Evolutionary conservation across 2,113 vertebrate genomes (phyloP), one percentile per base, ranked within the genome.

Genomic region (Oreochromis aureus): DNA sequence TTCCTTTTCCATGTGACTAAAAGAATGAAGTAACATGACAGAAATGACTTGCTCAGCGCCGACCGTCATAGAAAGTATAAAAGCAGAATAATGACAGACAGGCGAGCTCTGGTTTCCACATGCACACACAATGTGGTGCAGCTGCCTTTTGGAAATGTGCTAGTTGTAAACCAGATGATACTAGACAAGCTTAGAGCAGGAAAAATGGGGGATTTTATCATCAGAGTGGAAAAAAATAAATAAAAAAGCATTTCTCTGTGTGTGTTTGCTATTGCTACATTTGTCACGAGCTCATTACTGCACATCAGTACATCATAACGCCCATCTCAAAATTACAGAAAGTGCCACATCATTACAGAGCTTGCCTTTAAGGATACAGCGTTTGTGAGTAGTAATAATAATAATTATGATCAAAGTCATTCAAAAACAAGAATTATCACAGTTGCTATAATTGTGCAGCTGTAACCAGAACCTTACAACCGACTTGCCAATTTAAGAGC

Each of bases 61-160:
- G 51, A 58, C 66, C 81, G 6, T 80, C 39, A 61, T 32, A 87
- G 82, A 83, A 86, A 87, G 80, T 58, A 36, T 81, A 88, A 82
- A 87, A 66, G 66, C 78, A 6, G 4, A 80, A 82, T 53, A 80
- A 82, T 87, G 89, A 59, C 84, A 63, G 80, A 39, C 6, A 19
- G 63, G 63, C 51, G 10, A 48, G 81, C 82, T 82, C 82, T 71
- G 83, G 84, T 82, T 80, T 90, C 78, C 83, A 41, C 61, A 71
- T 54, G 84, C 82, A 61, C n/a, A 48, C 86, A 69, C 78, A 63
- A 32, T 41, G 56, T 11, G 51, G 48, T 59, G 13, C 44, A 34
- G 84, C 82, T 89, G 87, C 86, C 92, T 89, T 86, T 63, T 58
- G 69, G 16, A 87, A 86, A 89, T 66, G 46, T 84, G 71, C 46